Conservation (phyloP, 2,797 vertebrate genomes). For the Urophycis tenuis region DNA sequence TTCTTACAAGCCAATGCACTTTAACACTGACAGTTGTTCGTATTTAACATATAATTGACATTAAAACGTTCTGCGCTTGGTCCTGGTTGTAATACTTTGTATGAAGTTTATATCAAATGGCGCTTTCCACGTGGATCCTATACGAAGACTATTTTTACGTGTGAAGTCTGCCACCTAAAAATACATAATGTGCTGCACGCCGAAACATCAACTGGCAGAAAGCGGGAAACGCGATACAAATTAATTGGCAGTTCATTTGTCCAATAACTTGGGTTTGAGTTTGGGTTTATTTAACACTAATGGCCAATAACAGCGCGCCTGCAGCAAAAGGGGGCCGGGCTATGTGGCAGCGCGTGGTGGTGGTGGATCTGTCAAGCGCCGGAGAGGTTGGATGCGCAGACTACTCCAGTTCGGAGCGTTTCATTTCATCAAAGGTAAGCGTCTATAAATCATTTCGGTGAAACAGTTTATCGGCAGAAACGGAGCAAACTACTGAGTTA, state of each 20-base stretch:
- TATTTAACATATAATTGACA: neutral
- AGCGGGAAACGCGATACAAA: conserved; percentile 44
- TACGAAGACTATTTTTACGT: neutral
- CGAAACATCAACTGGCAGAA: conserved; percentile 5
- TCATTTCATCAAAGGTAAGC: neutral
- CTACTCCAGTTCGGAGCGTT: neutral
- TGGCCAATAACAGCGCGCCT: conserved; percentile 32
- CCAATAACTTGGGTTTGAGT: conserved; percentile 36
- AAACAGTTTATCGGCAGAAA: neutral
- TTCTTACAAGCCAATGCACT: neutral
- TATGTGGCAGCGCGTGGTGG: conserved; percentile 49
- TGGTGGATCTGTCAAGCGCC: conserved; percentile 33
- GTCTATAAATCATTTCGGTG: neutral
- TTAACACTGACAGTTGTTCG: neutral
- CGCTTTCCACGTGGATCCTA: neutral
- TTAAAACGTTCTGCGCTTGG: neutral
- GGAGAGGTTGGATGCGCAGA: neutral
- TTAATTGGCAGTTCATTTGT: conserved; percentile 38
- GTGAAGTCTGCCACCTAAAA: conserved; percentile 50
- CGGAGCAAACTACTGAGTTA: neutral
- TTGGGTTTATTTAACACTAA: conserved; percentile 28
- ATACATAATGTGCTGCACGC: conserved; percentile 44
- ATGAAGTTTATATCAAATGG: neutral
- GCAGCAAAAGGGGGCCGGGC: conserved; percentile 38
- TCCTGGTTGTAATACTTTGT: neutral